These are phyloP conservation scores for Theristicus caerulescens DNA, from an alignment of 2,113 vertebrate species.

Conservation along the genomic window DNA sequence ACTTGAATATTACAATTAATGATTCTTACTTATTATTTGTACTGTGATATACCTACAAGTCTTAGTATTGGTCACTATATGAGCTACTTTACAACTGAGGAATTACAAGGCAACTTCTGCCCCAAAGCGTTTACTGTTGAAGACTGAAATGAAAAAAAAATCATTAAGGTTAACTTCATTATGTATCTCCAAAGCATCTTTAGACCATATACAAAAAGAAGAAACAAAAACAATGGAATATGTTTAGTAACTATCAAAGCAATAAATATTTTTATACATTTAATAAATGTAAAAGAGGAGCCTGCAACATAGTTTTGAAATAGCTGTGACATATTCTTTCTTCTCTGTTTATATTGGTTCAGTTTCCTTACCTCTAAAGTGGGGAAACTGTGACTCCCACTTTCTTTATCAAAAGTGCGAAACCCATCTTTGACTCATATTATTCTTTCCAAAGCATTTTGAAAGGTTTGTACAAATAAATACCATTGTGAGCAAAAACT, in stretches of 20 bases:
- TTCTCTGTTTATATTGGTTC: neutral
- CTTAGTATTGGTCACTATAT: neutral
- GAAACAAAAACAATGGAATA: neutral
- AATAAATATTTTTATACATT: neutral
- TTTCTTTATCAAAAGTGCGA: neutral
- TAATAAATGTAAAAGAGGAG: neutral
- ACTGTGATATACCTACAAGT: neutral
- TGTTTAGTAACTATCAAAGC: neutral
- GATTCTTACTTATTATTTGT: neutral
- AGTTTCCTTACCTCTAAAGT: neutral
- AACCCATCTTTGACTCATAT: neutral
- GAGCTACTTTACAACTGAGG: neutral
- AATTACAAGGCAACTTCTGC: neutral
- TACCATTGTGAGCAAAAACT: neutral
- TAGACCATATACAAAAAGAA: neutral
- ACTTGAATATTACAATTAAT: neutral
- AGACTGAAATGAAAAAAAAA: neutral
- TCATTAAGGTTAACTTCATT: neutral
- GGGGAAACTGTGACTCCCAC: neutral
- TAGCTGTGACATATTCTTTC: neutral
- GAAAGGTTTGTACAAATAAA: neutral
- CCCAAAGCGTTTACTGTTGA: neutral
- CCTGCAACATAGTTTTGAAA: neutral
- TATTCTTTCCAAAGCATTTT: neutral
- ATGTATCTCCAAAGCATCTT: neutral